Conservation (phyloP, 2,888 invertebrate species). For the Cabera pusaria region DNA sequence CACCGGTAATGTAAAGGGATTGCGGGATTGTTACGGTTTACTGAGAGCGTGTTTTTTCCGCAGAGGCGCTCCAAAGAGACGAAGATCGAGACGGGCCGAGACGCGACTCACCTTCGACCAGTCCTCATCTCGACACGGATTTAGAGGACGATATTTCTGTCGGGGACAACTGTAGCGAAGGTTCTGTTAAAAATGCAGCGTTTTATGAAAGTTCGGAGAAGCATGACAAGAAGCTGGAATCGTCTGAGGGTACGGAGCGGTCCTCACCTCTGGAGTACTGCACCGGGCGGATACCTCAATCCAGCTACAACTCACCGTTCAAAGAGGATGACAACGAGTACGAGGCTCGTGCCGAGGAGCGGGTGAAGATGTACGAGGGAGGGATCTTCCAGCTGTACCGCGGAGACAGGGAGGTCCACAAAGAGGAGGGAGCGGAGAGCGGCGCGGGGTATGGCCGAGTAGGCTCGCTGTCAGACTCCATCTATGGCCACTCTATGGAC, state of each 20-base stretch:
- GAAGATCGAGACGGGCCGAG: constrained; percentile 44
- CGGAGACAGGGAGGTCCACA: constrained; percentile 56
- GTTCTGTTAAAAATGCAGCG: constrained; percentile 47
- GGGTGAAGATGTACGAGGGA: constrained; percentile 66
- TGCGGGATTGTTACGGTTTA: constrained; percentile 24
- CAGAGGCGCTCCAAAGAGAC: constrained; percentile 51
- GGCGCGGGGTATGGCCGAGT: constrained; percentile 53
- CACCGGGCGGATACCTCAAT: constrained; percentile 53
- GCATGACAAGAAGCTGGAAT: constrained; percentile 46
- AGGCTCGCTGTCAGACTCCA: constrained; percentile 58
- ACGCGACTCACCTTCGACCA: constrained; percentile 39
- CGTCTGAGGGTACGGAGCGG: constrained; percentile 47
- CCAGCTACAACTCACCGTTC: constrained; percentile 63
- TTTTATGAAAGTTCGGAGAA: constrained; percentile 37
- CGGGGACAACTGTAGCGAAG: constrained; percentile 71
- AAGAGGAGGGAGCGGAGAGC: constrained; percentile 50
- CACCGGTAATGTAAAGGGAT: constrained; percentile 40
- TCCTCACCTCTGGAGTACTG: constrained; percentile 60
- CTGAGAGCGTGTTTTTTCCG: constrained; percentile 32
- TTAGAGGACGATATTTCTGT: constrained; percentile 73
- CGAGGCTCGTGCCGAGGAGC: constrained; percentile 55
- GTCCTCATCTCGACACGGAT: constrained; percentile 58
- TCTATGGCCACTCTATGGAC: constrained; percentile 73
- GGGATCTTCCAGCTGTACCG: constrained; percentile 71
- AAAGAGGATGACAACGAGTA: constrained; percentile 69